phyloP scores from a whole-genome alignment of 1,140 invertebrate genomes.

The Trialeurodes vaporariorum region DNA sequence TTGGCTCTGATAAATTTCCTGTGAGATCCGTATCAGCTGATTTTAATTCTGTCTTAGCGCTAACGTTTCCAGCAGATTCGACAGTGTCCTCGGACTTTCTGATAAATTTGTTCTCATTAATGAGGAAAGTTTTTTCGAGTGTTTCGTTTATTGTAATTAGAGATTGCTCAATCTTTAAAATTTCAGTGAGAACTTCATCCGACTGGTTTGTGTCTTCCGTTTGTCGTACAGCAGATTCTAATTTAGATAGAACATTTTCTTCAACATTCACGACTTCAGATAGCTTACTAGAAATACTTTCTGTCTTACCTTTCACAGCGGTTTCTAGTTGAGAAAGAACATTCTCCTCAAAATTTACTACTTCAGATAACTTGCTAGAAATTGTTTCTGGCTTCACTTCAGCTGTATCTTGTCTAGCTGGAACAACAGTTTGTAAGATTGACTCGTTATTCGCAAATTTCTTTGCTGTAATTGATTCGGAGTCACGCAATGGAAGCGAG shows the following conservation, averaged over 20 bases:
- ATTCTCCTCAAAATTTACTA: constrained; percentile 23
- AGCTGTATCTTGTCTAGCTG: no score
- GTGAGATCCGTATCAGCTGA: no score
- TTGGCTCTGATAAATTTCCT: no score
- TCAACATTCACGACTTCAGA: constrained; percentile 21
- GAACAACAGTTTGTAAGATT: no score
- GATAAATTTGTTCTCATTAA: no score
- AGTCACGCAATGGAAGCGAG: no score
- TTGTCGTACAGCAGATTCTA: constrained; percentile 10
- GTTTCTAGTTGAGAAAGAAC: constrained; percentile 19
- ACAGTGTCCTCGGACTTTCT: no score
- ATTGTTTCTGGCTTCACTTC: background rate
- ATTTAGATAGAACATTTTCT: constrained; percentile 22
- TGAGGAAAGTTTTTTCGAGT: no score
- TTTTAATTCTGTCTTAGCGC: no score
- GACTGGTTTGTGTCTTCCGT: background rate
- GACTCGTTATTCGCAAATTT: no score
- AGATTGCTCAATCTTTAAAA: background rate
- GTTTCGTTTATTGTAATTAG: background rate
- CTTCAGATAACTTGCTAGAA: constrained; percentile 14
- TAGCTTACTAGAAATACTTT: constrained; percentile 7
- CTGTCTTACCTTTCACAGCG: background rate
- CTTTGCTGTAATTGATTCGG: no score
- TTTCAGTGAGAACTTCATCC: background rate
- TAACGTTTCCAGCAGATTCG: no score